A percentile compares a stretch with the other conserved stretches of the same genome.
Conservation (phyloP, 1,140 invertebrate species). For the Leguminivora glycinivorella region DNA sequence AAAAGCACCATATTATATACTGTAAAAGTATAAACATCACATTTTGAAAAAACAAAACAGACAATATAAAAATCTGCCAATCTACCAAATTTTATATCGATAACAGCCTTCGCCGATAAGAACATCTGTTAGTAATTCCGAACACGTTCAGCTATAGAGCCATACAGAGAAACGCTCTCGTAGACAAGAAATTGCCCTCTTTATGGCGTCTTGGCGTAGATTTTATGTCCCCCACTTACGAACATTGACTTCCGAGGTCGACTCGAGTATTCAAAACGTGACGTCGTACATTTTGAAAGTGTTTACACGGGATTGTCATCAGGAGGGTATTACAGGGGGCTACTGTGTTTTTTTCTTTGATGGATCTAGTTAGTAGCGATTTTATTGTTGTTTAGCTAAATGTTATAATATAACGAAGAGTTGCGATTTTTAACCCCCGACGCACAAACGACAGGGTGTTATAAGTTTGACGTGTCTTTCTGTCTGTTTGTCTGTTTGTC, state of each 20-base stretch:
- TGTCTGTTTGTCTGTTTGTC: no score
- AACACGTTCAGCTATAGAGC: constrained; percentile 52
- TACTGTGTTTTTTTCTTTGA: no score
- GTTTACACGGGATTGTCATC: constrained; percentile 35
- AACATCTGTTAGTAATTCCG: constrained; percentile 43
- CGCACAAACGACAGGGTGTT: no score
- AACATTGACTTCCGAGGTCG: constrained; percentile 55
- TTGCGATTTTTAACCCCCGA: no score
- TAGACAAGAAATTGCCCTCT: constrained; percentile 60
- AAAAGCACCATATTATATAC: no score
- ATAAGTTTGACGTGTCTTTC: no score
- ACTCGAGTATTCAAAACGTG: constrained; percentile 53
- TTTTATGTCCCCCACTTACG: constrained; percentile 58
- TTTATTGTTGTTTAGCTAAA: no score
- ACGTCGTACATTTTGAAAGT: constrained; percentile 35
- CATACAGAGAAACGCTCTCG: constrained; percentile 45
- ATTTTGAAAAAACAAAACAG: no score
- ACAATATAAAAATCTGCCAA: no score
- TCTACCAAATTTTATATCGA: constrained; percentile 36
- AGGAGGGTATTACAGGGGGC: constrained; percentile 28
- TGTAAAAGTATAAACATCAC: no score
- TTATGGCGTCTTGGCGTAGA: constrained; percentile 54
- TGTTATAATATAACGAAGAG: no score
- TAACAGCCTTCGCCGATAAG: constrained; percentile 35
- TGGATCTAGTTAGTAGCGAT: no score